Evolutionary conservation across 2,888 invertebrate genomes (phyloP), one percentile per base, ranked within the genome.

Genomic region (Netelia fuscicornis): DNA sequence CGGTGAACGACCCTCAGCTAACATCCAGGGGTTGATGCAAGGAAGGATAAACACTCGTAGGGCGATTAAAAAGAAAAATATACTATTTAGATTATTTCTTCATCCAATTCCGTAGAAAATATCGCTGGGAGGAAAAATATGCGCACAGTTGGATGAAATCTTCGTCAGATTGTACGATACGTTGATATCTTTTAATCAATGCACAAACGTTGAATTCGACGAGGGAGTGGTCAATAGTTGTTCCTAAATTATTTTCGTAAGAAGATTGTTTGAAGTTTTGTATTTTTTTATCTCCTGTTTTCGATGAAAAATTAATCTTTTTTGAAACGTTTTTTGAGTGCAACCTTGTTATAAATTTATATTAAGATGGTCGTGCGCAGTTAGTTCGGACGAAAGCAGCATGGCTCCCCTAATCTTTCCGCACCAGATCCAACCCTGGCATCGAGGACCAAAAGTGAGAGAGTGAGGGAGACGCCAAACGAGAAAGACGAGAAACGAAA

Each of bases 341-440:
- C n/a, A 20, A 58, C 2, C 58, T 58, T 8, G 58, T 17, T 20
- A 58, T 58, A 17, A n/a, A n/a, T 58, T 9, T 44, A 42, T 62
- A 62, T 44, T 20, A 13, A 76, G 11, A 58, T 48, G 23, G 60
- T 62, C 17, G 75, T 62, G 62, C 37, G 13, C 44, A 56, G 52
- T 42, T 65, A 70, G 44, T 82, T 77, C 20, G 17, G 20, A 58
- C 30, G 81, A 76, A 84, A 84, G 56, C 23, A 62, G 78, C 56
- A 82, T 82, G 68, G 71, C 82, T 71, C 65, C 83, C 86, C 88
- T 91, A 91, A 92, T 92, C 90, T 91, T 90, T 91, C 89, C 88
- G 87, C 89, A 87, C 89, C 87, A 89, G 82, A 89, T 89, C 89
- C 90, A 89, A 81, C 87, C 76, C 67, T 85, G 84, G 87, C 80